These are phyloP conservation scores for Emydocephalus ijimae DNA, from an alignment of 2,113 vertebrate species.

Conservation along the genomic window DNA sequence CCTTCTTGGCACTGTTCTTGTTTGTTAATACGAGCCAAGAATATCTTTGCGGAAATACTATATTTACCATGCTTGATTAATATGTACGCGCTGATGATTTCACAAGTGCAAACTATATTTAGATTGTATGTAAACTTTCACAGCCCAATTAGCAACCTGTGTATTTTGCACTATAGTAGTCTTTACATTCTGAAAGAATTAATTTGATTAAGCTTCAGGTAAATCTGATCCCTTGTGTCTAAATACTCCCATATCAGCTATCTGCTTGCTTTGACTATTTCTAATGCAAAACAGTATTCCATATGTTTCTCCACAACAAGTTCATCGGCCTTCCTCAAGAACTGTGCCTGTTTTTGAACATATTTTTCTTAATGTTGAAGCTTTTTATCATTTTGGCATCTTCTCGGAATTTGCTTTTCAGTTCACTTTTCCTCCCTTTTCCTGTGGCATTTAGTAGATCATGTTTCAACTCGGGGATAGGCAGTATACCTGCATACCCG, in stretches of 20 bases:
- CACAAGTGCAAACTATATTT: background rate
- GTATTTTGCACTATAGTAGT: background rate
- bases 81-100: background rate
- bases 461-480: background rate
- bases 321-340: background rate
- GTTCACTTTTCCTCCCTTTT: background rate
- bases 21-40: background rate
- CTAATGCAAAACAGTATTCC: background rate
- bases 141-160: background rate
- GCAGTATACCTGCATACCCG: background rate
- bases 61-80: background rate
- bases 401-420: background rate
- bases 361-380: background rate
- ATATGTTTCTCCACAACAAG: background rate
- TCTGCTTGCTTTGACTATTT: background rate
- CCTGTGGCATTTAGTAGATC: background rate
- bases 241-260: background rate
- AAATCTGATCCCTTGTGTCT: background rate
- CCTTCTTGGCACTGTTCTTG: too few relatives aligned
- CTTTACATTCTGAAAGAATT: background rate
- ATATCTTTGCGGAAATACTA: background rate
- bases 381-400: background rate
- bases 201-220: background rate
- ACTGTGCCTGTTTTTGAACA: background rate
- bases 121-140: background rate